phyloP scores from a whole-genome alignment of 2,797 vertebrate species.

The Odontamblyopus lacepedii region DNA sequence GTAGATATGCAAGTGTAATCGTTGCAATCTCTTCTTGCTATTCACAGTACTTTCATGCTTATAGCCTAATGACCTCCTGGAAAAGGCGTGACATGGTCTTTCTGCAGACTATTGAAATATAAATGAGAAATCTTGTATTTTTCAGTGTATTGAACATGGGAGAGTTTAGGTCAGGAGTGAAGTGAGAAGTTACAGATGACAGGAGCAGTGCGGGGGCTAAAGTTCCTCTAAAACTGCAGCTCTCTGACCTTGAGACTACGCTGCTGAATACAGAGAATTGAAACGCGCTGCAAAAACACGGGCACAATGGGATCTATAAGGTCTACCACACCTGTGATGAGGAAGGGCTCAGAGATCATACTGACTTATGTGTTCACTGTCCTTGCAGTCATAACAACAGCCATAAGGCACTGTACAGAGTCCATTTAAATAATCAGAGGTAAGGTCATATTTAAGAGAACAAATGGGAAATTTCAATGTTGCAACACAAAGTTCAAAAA shows the following conservation, averaged over 20 bases:
- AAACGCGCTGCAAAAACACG: background rate
- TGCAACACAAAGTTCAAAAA: too few relatives aligned
- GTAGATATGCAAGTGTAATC: background rate
- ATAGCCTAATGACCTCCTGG: background rate
- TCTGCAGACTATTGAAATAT: background rate
- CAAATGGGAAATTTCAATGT: too few relatives aligned
- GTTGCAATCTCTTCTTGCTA: background rate
- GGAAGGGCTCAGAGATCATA: too few relatives aligned
- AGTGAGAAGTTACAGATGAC: background rate
- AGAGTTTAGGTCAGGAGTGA: background rate
- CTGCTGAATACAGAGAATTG: background rate
- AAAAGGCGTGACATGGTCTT: background rate
- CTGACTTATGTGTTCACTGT: too few relatives aligned
- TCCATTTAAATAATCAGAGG: too few relatives aligned
- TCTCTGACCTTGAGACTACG: slow-evolving; percentile 5
- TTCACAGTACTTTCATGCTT: background rate
- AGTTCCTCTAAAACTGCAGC: slow-evolving; percentile 2
- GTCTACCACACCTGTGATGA: too few relatives aligned
- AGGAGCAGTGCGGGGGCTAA: background rate
- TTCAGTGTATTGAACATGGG: background rate
- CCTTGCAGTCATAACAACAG: too few relatives aligned
- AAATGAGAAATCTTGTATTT: background rate
- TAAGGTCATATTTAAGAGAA: too few relatives aligned
- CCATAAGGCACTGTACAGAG: too few relatives aligned
- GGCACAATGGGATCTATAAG: background rate